Evolutionary conservation across 2,797 vertebrate genomes (phyloP).

Genomic region (Mergus octosetaceus): DNA sequence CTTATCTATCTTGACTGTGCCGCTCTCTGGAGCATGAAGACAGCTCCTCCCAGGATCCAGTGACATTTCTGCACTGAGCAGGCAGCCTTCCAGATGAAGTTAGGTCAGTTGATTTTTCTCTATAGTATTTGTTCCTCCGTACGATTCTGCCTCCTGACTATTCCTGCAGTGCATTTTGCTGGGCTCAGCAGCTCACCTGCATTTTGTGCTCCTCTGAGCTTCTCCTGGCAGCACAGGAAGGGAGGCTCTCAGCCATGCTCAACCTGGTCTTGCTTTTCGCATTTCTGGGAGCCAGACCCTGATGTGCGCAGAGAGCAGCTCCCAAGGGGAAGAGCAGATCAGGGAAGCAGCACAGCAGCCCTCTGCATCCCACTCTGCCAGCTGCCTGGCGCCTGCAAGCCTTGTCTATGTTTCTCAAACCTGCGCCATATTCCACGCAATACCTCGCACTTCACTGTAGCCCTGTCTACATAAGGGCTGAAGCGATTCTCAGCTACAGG

Average conservation of each 20-base stretch:
- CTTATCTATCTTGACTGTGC: background rate
- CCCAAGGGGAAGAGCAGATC: background rate
- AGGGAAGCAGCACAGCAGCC: background rate
- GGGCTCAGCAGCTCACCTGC: background rate
- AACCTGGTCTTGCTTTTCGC: fast-evolving
- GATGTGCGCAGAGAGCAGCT: background rate
- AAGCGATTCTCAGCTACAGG: background rate
- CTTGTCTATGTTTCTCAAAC: background rate
- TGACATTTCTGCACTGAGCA: background rate
- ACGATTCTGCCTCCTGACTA: background rate
- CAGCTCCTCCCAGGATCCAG: background rate
- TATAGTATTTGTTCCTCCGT: background rate
- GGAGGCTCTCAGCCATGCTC: background rate
- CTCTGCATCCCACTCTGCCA: background rate
- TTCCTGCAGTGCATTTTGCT: background rate
- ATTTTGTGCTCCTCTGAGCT: fast-evolving
- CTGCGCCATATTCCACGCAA: fast-evolving
- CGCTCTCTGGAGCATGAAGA: background rate
- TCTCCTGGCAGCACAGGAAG: background rate
- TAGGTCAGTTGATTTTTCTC: background rate
- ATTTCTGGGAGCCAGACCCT: background rate
- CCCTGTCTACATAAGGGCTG: background rate
- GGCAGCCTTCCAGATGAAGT: background rate
- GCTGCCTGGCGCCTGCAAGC: background rate
- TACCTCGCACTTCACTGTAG: background rate